Evolutionary conservation across 2,797 vertebrate genomes (phyloP).

Genomic region (Sebastes hubbsi): DNA sequence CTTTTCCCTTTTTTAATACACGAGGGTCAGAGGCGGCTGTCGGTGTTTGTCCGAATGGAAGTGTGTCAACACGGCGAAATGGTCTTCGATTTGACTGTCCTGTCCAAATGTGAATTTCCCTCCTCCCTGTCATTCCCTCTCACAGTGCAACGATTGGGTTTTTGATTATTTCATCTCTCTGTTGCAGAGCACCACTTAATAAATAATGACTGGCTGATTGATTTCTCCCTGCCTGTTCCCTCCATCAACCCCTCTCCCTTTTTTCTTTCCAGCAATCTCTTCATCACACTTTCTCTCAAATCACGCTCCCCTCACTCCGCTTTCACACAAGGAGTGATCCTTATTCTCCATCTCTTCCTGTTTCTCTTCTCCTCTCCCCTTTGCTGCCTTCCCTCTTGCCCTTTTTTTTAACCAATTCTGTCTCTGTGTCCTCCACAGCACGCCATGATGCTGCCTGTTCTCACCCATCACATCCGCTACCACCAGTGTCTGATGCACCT

Average conservation of each 20-base stretch:
- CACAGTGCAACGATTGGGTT: conserved; percentile 63
- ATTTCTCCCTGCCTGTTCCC: conserved; percentile 65
- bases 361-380: neutral
- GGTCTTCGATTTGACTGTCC: conserved; percentile 60
- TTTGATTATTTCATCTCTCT: conserved; percentile 81
- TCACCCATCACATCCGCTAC: conserved; percentile 98
- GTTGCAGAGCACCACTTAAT: conserved; percentile 79
- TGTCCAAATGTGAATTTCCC: conserved; percentile 68
- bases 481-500: conserved; percentile 98
- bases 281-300: conserved; percentile 51
- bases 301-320: neutral
- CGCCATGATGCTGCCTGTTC: conserved; percentile 98
- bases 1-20: conserved; percentile 16
- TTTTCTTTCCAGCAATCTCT: conserved; percentile 47
- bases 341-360: neutral
- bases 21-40: conserved; percentile 32
- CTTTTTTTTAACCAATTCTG: neutral
- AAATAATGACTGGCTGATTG: conserved; percentile 83
- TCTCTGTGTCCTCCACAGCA: conserved; percentile 83
- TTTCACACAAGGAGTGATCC: conserved; percentile 29
- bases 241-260: conserved; percentile 31
- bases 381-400: neutral
- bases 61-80: conserved; percentile 67
- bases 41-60: conserved; percentile 57
- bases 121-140: conserved; percentile 49